Conservation (phyloP, 2,113 vertebrate genomes). For the Chrysemys picta region DNA sequence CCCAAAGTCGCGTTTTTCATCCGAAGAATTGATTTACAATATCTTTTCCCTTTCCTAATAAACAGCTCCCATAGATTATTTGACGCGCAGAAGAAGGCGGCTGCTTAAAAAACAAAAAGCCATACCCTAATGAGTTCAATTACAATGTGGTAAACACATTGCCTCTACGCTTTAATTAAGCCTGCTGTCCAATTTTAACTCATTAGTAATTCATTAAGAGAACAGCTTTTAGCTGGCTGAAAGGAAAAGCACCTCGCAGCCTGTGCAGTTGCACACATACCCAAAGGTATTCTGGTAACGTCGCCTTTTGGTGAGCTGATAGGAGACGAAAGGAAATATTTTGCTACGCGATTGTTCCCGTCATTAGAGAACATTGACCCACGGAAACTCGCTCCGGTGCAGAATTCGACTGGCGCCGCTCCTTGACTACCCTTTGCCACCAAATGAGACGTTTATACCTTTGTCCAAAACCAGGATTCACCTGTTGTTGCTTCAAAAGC, state of each 20-base stretch:
- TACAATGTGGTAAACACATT: slow-evolving; percentile 89
- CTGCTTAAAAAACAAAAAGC: slow-evolving; percentile 80
- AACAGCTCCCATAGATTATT: slow-evolving; percentile 58
- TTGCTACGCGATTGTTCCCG: neutral
- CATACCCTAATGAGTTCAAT: slow-evolving; percentile 87
- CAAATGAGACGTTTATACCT: neutral
- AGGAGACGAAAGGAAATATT: neutral
- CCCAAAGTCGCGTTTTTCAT: slow-evolving; percentile 24
- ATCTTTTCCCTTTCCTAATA: slow-evolving; percentile 53
- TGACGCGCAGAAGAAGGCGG: slow-evolving; percentile 60
- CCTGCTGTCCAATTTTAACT: slow-evolving; percentile 88
- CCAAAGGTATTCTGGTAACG: neutral
- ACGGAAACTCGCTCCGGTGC: neutral
- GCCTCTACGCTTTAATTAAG: slow-evolving; percentile 89
- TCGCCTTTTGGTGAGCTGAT: neutral
- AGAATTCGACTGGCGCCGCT: neutral
- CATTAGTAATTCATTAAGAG: slow-evolving; percentile 90
- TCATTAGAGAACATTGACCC: neutral
- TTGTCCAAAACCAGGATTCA: rapidly evolving
- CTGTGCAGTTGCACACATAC: neutral
- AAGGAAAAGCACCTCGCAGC: slow-evolving; percentile 42
- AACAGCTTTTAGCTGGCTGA: slow-evolving; percentile 80
- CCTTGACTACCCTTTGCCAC: neutral
- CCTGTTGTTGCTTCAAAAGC: neutral
- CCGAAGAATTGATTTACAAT: slow-evolving; percentile 59